phyloP scores from a whole-genome alignment of 2,888 invertebrate genomes.

The Drosophila falleni region DNA sequence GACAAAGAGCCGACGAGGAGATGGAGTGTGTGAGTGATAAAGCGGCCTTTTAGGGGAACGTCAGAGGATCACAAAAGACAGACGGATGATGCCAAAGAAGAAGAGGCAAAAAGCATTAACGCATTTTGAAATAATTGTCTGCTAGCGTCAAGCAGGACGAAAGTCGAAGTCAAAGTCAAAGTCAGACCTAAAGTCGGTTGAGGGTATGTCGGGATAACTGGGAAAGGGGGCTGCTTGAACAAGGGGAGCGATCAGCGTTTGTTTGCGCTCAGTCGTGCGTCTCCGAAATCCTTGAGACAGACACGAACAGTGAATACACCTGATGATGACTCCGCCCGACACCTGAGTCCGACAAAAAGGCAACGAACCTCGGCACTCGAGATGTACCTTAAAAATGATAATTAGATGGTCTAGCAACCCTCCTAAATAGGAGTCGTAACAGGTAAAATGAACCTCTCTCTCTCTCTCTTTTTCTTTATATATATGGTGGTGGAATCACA shows the following conservation, averaged over 20 bases:
- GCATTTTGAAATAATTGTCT: constrained; percentile 62
- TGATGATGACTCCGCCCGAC: constrained; percentile 64
- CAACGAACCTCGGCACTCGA: constrained; percentile 40
- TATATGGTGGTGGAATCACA: constrained; percentile 72
- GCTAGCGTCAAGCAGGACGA: constrained; percentile 24
- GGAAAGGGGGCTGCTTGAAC: neutral
- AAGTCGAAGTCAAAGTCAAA: constrained; percentile 1
- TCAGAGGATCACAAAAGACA: constrained; percentile 65
- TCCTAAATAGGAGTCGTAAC: constrained; percentile 41
- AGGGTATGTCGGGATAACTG: constrained; percentile 2
- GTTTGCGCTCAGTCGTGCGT: constrained; percentile 70
- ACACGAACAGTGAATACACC: constrained; percentile 53
- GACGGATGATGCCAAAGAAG: constrained; percentile 20
- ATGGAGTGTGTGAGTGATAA: constrained; percentile 45
- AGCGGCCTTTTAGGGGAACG: constrained; percentile 57
- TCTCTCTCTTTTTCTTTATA: neutral
- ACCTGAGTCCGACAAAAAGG: constrained; percentile 51
- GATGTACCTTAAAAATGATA: constrained; percentile 61
- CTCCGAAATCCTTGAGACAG: constrained; percentile 62
- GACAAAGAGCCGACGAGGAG: constrained; percentile 14
- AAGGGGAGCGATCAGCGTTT: constrained; percentile 47
- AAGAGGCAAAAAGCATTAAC: constrained; percentile 47
- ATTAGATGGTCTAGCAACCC: constrained; percentile 79
- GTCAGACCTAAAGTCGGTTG: constrained; percentile 2
- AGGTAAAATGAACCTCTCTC: constrained; percentile 5